Base-by-base conservation (phyloP, 2,113 vertebrate genomes). In the Cebidichthys violaceus region DNA sequence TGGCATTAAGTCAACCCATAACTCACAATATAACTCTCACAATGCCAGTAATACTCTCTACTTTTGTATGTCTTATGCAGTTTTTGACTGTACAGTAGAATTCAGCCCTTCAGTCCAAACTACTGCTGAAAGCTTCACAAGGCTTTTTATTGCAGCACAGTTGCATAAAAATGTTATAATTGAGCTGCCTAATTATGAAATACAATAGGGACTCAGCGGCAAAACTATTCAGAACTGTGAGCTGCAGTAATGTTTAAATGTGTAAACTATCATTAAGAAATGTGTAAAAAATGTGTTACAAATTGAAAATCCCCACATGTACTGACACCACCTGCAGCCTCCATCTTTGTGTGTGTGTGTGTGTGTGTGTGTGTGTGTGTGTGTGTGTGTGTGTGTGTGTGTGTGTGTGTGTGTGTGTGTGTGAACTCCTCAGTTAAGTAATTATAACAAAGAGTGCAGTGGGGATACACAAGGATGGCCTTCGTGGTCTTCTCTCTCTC, bases 81-180 rank as follows among this genome's bases (percentile, higher is more conserved):
- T 57, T 75, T 71, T 50, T 41, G 60, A 70, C 45, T 75, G 41
- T 10, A 57, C 62, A 41, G 50, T 29, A 62, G 20, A 52, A 76
- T 76, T 60, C n/a, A 54, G 52, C 52, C 64, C 8, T 64, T 79
- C 70, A 86, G 75, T 77, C 52, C 31, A 70, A 54, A 81, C 82
- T 77, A 64, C 83, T 75, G 78, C 68, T 79, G 83, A 81, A 78
- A 76, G 78, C 67, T 86, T 75, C 84, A 84, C 88, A 88, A 67
- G 75, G 77, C 79, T 62, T 84, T 77, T 85, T 69, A 78, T 47
- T 52, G 24, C 61, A 74, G 62, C 78, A 74, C 71, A 79, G 64
- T 39, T 59, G 57, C 68, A 79, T 60, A 82, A 76, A 78, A 81
- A 69, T 45, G 55, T 69, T 67, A 68, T 61, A 75, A 82, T 14